A percentile compares a stretch with the other conserved stretches of the same genome.
Conservation (phyloP, 2,113 vertebrate species). For the Nannospalax galili region DNA sequence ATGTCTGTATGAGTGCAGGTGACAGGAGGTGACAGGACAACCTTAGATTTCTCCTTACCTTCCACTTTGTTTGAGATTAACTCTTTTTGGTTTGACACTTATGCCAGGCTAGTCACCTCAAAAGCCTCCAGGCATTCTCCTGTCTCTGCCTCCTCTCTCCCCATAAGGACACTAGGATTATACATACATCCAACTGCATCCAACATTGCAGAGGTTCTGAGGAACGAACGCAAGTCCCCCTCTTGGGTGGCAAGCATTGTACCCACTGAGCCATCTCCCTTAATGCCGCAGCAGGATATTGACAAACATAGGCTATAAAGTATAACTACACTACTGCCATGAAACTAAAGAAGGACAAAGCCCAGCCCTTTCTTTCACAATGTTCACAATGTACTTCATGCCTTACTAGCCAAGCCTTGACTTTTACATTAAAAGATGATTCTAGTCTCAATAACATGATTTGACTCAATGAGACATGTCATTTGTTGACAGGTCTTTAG, state of each 20-base stretch:
- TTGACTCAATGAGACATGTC: not conserved
- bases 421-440: not conserved
- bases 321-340: not conserved
- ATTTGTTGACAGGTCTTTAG: not conserved
- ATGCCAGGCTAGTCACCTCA: not conserved
- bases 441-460: not conserved
- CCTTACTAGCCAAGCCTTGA: not conserved
- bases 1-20: not conserved
- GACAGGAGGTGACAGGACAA: not conserved
- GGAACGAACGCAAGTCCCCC: no score
- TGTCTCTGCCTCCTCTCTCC: not conserved
- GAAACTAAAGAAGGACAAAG: constrained; percentile 27
- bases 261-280: not conserved
- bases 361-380: not conserved
- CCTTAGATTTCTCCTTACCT: no score
- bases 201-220: not conserved
- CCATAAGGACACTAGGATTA: not conserved
- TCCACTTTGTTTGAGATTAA: not conserved
- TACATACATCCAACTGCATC: no score
- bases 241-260: not conserved
- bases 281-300: not conserved
- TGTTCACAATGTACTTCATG: not conserved
- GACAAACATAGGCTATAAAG: not conserved
- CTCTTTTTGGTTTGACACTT: not conserved
- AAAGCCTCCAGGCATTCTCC: not conserved